Evolutionary conservation across 2,888 invertebrate species (phyloP).

Genomic region (Agriopis marginaria): DNA sequence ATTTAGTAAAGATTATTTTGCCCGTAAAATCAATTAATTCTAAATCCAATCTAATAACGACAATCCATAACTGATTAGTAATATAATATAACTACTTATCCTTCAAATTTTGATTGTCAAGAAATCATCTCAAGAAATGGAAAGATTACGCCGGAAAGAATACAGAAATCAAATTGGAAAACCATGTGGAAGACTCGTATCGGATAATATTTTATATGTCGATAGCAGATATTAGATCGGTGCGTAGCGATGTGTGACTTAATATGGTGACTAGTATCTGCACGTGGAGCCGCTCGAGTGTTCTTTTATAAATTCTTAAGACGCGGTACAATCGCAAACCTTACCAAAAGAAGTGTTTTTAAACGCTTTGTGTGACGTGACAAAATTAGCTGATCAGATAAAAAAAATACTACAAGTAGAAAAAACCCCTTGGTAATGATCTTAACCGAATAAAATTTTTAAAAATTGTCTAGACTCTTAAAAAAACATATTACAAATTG

Average conservation of each 20-base stretch:
- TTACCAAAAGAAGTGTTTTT: no score
- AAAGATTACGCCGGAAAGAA: conserved; percentile 14
- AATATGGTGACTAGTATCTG: conserved; percentile 2
- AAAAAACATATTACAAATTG: no score
- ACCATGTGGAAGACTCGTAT: conserved; percentile 7
- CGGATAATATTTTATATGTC: conserved; percentile 21
- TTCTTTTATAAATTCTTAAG: neutral
- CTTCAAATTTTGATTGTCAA: neutral
- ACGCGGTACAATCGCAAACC: no score
- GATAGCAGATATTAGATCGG: conserved; percentile 20
- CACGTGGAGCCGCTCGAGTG: neutral
- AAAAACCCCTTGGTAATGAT: no score
- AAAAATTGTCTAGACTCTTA: no score
- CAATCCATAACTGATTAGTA: neutral
- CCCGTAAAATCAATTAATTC: neutral
- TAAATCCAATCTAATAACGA: neutral
- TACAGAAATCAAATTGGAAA: conserved; percentile 17
- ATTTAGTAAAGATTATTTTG: no score
- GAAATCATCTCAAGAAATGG: conserved; percentile 1
- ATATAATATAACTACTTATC: neutral
- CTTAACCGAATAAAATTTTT: no score
- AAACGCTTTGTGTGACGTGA: no score
- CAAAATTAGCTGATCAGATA: no score
- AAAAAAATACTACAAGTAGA: no score
- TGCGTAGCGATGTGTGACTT: conserved; percentile 13